Evolutionary conservation across 2,797 vertebrate species (phyloP).

Genomic region (Pangasius mekongensis): DNA sequence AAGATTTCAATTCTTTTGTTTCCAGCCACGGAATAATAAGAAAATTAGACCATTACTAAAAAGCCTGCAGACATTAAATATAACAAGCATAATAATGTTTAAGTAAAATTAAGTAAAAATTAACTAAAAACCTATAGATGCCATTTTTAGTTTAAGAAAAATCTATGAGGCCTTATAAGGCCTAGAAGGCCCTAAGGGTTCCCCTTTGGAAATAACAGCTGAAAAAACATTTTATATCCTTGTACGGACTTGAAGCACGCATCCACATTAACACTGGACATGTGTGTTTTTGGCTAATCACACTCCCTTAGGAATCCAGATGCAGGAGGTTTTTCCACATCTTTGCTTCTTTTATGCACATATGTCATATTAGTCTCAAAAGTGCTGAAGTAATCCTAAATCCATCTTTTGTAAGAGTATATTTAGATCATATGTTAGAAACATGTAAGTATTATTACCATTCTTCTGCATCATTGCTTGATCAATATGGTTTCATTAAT

Average conservation of each 20-base stretch:
- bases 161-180: neutral
- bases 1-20: neutral
- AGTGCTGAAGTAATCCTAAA: neutral
- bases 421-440: neutral
- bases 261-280: slow-evolving; percentile 32
- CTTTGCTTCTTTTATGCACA: slow-evolving; percentile 1
- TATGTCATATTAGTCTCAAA: slow-evolving; percentile 7
- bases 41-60: neutral
- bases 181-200: slow-evolving; percentile 13
- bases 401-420: neutral
- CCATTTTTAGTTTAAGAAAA: neutral
- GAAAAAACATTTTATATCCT: slow-evolving; percentile 28
- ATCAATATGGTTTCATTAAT: neutral
- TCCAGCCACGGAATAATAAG: neutral
- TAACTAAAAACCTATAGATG: neutral
- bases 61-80: neutral
- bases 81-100: neutral
- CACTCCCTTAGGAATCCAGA: neutral
- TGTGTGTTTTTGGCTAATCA: slow-evolving; percentile 30
- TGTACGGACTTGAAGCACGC: slow-evolving; percentile 17
- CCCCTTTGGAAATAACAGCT: slow-evolving; percentile 19
- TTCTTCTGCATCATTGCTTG: neutral
- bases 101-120: neutral
- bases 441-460: neutral
- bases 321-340: slow-evolving; percentile 24